Conservation (phyloP, 30 jellyfish, hydroid and myxozoan species). For the Morbakka virulenta region DNA sequence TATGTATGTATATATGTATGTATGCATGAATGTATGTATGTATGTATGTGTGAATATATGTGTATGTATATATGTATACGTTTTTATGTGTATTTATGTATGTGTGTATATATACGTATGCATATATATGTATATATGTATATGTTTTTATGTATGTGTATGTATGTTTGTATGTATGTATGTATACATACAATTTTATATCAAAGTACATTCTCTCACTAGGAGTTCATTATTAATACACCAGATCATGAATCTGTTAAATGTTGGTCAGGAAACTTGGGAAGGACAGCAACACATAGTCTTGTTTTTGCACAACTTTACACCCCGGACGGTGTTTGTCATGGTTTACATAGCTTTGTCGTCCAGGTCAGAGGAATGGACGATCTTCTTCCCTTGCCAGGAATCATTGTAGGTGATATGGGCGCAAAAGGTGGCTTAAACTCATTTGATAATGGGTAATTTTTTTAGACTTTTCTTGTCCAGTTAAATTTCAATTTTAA, state of each 20-base stretch:
- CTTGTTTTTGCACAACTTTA: slow-evolving; percentile 93
- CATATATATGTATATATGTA: too few relatives aligned
- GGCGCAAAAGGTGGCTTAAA: slow-evolving; percentile 88
- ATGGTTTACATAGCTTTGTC: slow-evolving; percentile 87
- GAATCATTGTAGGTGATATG: slow-evolving; percentile 94
- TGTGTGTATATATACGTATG: too few relatives aligned
- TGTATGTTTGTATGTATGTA: too few relatives aligned
- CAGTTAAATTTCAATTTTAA: too few relatives aligned
- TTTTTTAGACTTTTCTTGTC: too few relatives aligned
- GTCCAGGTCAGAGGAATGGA: slow-evolving; percentile 66
- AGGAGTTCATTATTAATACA: slow-evolving; percentile 86
- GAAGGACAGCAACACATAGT: slow-evolving; percentile 86
- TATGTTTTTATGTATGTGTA: too few relatives aligned
- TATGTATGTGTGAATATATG: too few relatives aligned
- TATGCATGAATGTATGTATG: too few relatives aligned
- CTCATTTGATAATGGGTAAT: slow-evolving; percentile 91
- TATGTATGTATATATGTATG: too few relatives aligned
- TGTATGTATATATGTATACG: too few relatives aligned
- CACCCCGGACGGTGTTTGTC: slow-evolving; percentile 98
- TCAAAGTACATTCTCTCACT: not conserved
- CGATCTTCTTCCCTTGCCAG: slow-evolving; percentile 65
- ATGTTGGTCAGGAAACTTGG: slow-evolving; percentile 96
- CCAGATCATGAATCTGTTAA: slow-evolving; percentile 89
- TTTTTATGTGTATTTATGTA: too few relatives aligned
- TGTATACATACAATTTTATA: not conserved